A percentile compares a stretch with the other conserved stretches of the same genome.
phyloP scores from a whole-genome alignment of 2,113 vertebrate species.

The Gobiocypris rarus region DNA sequence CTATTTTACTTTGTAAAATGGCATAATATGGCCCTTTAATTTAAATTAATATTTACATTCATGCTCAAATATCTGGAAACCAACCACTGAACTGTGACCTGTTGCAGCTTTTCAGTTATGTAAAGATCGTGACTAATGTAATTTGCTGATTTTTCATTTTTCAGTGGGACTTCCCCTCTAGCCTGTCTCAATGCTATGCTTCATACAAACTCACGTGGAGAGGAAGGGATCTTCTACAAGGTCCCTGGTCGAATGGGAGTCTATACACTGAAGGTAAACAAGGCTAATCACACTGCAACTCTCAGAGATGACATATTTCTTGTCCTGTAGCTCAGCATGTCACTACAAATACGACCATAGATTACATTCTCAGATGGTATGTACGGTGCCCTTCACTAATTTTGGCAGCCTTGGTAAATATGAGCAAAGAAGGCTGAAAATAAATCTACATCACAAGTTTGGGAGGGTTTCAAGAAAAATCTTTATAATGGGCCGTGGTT shows the following conservation, averaged over 20 bases:
- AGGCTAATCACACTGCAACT: background rate
- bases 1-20: no score
- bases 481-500: no score
- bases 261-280: constrained; percentile 92
- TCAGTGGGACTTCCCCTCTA: constrained; percentile 94
- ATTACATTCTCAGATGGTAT: background rate
- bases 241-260: constrained; percentile 98
- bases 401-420: no score
- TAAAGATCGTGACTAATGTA: background rate
- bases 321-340: background rate
- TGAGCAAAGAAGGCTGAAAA: no score
- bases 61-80: background rate
- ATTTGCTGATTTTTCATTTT: constrained; percentile 14
- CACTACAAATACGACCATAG: background rate
- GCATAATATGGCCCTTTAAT: background rate
- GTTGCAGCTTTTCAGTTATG: background rate
- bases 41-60: background rate
- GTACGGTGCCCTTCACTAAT: no score
- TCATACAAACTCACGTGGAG: constrained; percentile 95
- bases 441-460: no score
- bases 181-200: constrained; percentile 99
- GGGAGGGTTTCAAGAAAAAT: no score
- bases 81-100: background rate
- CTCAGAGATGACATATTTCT: background rate
- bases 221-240: constrained; percentile 99